Percentiles rank a stretch among this genome's conserved stretches.
Evolutionary conservation across 2,888 invertebrate genomes (phyloP).

Genomic region (Drosophila aldrichi): DNA sequence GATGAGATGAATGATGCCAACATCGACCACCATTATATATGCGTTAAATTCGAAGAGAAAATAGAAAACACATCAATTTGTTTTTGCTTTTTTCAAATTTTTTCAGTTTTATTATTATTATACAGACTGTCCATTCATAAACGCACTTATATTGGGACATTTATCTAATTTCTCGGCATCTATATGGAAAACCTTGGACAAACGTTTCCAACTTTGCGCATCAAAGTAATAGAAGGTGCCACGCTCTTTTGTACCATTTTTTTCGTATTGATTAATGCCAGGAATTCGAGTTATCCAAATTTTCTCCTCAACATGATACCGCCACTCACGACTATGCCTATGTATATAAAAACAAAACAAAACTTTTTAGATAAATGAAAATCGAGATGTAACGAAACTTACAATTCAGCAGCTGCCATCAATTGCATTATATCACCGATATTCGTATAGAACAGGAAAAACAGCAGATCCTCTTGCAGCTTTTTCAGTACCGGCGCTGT

Average conservation of each 20-base stretch:
- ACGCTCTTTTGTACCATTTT: constrained; percentile 97
- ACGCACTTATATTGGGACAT: constrained; percentile 86
- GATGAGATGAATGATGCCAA: background rate
- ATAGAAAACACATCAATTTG: constrained; percentile 8
- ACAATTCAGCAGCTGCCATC: constrained; percentile 98
- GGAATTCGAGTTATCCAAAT: constrained; percentile 99
- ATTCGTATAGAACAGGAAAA: constrained; percentile 99
- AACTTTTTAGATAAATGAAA: background rate
- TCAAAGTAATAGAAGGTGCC: constrained; percentile 99
- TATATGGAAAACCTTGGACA: constrained; percentile 99
- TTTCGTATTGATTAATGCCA: constrained; percentile 96
- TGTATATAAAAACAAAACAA: constrained; percentile 19
- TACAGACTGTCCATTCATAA: constrained; percentile 86
- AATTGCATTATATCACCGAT: constrained; percentile 99
- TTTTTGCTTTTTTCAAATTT: constrained; percentile 80
- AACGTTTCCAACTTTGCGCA: constrained; percentile 99
- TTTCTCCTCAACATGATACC: constrained; percentile 99
- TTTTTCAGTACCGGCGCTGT: constrained; percentile 98
- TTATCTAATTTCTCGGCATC: constrained; percentile 99
- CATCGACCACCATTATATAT: background rate
- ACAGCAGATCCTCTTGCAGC: constrained; percentile 99
- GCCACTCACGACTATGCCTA: constrained; percentile 99
- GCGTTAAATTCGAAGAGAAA: constrained; percentile 11
- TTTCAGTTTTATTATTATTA: constrained; percentile 85
- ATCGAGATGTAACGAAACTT: constrained; percentile 84